Percentiles rank a stretch among this genome's conserved stretches.
Evolutionary conservation across 2,888 invertebrate genomes (phyloP).

Genomic region (Nebria brevicollis): DNA sequence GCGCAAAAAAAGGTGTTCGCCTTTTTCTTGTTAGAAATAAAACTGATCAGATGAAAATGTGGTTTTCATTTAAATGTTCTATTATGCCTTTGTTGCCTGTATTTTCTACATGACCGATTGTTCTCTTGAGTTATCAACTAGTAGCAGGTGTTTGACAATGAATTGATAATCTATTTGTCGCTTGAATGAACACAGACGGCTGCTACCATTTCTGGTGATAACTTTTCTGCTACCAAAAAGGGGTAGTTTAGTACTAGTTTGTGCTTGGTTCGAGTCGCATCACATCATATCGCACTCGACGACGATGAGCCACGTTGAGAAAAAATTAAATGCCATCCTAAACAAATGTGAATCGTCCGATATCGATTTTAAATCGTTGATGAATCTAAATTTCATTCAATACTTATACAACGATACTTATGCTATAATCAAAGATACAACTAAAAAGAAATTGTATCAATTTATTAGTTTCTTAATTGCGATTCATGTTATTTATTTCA

Average conservation of each 20-base stretch:
- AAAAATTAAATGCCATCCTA: constrained; percentile 51
- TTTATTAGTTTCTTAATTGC: constrained; percentile 24
- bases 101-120: no score
- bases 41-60: no score
- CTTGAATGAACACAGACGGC: constrained; percentile 51
- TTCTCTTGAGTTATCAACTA: no score
- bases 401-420: constrained; percentile 4
- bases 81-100: no score
- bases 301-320: constrained; percentile 53
- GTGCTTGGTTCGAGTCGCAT: constrained; percentile 11
- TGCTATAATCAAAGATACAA: constrained; percentile 9
- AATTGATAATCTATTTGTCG: constrained; percentile 51
- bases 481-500: constrained; percentile 26
- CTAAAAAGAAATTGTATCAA: constrained; percentile 21
- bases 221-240: neutral
- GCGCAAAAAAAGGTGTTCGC: no score
- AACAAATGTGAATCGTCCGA: constrained; percentile 50
- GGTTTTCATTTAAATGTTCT: no score
- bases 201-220: constrained; percentile 47
- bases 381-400: constrained; percentile 47
- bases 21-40: no score
- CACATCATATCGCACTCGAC: neutral
- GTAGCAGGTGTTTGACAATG: constrained; percentile 51
- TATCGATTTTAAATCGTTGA: constrained; percentile 48
- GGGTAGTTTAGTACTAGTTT: constrained; percentile 19